Evolutionary conservation across 2,888 invertebrate genomes (phyloP), one percentile per base, ranked within the genome.

Genomic region (Noctua pronuba): DNA sequence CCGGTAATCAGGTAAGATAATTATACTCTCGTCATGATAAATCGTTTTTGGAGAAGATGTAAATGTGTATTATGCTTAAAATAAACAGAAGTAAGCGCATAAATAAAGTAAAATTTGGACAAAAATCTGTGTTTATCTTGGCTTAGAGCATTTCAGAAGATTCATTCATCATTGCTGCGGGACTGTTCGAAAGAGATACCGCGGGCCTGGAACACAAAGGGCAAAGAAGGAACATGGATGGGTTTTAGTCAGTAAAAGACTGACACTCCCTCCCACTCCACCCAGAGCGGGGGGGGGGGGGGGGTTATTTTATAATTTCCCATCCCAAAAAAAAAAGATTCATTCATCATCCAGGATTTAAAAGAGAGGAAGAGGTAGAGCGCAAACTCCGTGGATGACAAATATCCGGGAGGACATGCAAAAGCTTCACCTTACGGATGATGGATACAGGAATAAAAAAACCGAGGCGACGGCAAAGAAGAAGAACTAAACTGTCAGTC

Each of bases 1-100:
- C 65, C 58, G 68, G 52, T 70, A n/a, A 8, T 70, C n/a, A 31
- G n/a, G 41, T 28, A 28, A 2, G 4, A 58, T 13, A 41, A 5
- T 8, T 52, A 16, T 31, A 21, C 10, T 72, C 21, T 74, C 31
- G 44, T 35, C 21, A 38, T 65, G 65, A 80, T 66, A 16, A 49
- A 55, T 75, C 31, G 8, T 24, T 81, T 77, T 80, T 73, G 21
- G 24, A 38, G 10, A 80, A 73, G 18, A 64, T 73, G 28, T 81
- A 24, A 64, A 65, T 65, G 31, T 77, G 38, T 38, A 7, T 38
- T 7, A 24, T 13, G 8, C 24, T 58, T 38, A 46, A 46, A 66
- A 13, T 60, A 49, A 28, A 67, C 28, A 66, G 0, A 31, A 31
- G 2, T 28, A n/a, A n/a, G 24, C 41, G 1, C 16, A 28, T 60